Conservation (phyloP, 2,888 invertebrate species). For the Parapristionchus giblindavisi region DNA sequence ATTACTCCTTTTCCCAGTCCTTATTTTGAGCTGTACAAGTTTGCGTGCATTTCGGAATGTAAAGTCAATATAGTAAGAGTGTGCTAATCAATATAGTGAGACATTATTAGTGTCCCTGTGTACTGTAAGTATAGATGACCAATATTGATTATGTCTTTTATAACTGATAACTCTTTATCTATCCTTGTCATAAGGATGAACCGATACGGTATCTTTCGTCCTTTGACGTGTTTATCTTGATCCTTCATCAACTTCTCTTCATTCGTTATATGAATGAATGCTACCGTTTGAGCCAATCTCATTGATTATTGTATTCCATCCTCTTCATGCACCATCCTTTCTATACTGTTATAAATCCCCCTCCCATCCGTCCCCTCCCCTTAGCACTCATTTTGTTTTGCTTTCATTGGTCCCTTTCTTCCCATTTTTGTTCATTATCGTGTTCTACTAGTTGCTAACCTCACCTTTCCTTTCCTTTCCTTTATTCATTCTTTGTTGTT, state of each 20-base stretch:
- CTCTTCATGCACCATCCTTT: too few relatives aligned
- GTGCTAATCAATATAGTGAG: slow-evolving; percentile 25
- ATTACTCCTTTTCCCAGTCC: too few relatives aligned
- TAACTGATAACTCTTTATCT: background rate
- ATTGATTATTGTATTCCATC: background rate
- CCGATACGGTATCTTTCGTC: slow-evolving; percentile 28
- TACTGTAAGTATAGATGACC: slow-evolving; percentile 32
- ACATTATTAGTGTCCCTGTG: slow-evolving; percentile 21
- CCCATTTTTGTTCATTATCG: too few relatives aligned
- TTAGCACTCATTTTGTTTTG: slow-evolving; percentile 26
- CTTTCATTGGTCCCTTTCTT: slow-evolving; percentile 1
- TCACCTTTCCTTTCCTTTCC: background rate
- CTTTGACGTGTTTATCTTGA: slow-evolving; percentile 1
- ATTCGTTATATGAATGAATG: slow-evolving; percentile 14
- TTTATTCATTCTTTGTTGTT: background rate
- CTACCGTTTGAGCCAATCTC: slow-evolving; percentile 15
- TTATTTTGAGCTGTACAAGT: slow-evolving; percentile 27
- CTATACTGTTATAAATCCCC: slow-evolving; percentile 19
- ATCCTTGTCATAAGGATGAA: background rate
- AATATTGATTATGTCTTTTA: slow-evolving; percentile 4
- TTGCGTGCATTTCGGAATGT: slow-evolving; percentile 32
- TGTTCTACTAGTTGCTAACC: too few relatives aligned
- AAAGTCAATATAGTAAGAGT: slow-evolving; percentile 25
- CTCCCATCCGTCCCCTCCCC: slow-evolving; percentile 11
- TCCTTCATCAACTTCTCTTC: background rate